A percentile compares a stretch with the other conserved stretches of the same genome.
phyloP scores from a whole-genome alignment of 1,140 invertebrate genomes.

The Macrosteles quadrilineatus region DNA sequence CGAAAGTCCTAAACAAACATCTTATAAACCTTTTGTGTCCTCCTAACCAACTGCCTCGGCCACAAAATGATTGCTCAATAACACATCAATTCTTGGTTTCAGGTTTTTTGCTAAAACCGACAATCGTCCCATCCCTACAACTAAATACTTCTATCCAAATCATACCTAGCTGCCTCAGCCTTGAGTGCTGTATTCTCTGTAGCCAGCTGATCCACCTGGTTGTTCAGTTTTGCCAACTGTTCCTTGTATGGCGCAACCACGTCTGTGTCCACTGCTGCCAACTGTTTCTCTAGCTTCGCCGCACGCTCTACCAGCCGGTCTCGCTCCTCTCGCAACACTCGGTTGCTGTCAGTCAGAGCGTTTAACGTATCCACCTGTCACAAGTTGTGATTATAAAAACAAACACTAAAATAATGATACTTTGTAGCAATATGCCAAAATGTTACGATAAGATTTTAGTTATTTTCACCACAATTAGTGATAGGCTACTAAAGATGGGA shows the following conservation, averaged over 20 bases:
- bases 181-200: slow-evolving; percentile 55
- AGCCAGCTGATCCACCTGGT: slow-evolving; percentile 51
- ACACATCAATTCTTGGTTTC: no score
- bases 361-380: slow-evolving; percentile 48
- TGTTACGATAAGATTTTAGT: no score
- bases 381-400: not conserved
- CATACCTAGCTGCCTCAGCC: slow-evolving; percentile 40
- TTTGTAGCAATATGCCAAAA: no score
- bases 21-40: no score
- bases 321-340: slow-evolving; percentile 82
- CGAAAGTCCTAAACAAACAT: no score
- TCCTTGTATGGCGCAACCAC: slow-evolving; percentile 71
- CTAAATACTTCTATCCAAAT: slow-evolving; percentile 51
- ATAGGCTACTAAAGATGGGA: no score
- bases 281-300: slow-evolving; percentile 57
- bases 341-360: slow-evolving; percentile 74
- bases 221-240: slow-evolving; percentile 63
- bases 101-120: no score
- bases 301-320: slow-evolving; percentile 68
- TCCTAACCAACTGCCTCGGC: no score
- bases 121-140: no score
- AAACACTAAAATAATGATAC: no score
- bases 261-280: slow-evolving; percentile 69
- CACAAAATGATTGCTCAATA: no score
- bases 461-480: no score